These are phyloP conservation scores for Deladenus siricidicola DNA, from an alignment of 2,888 invertebrate genomes.

Conservation along the genomic window DNA sequence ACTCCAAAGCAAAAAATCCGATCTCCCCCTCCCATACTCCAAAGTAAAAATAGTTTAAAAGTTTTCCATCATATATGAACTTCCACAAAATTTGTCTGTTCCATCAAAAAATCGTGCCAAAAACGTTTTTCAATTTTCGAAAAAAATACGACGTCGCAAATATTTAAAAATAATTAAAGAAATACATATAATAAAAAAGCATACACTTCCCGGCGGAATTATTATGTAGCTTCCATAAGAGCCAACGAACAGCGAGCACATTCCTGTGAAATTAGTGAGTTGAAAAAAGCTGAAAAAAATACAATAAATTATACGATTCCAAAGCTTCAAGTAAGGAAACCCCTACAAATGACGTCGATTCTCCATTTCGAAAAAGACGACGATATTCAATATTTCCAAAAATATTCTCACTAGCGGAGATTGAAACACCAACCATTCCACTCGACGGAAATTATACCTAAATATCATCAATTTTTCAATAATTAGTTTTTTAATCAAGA, in stretches of 20 bases:
- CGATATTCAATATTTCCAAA: constrained; percentile 44
- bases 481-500: too few relatives aligned
- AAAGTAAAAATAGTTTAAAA: too few relatives aligned
- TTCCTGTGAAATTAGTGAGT: constrained; percentile 41
- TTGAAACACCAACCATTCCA: constrained; percentile 52
- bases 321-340: neutral
- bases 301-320: constrained; percentile 3
- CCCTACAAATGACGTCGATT: neutral
- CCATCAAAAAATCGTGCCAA: neutral
- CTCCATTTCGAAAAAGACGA: constrained; percentile 40
- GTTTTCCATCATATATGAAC: too few relatives aligned
- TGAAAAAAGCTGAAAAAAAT: constrained; percentile 41
- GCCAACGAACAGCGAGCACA: constrained; percentile 47
- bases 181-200: neutral
- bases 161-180: constrained; percentile 1
- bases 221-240: constrained; percentile 51
- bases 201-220: constrained; percentile 44
- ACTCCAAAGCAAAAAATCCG: too few relatives aligned
- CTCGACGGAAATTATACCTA: constrained; percentile 39
- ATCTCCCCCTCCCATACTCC: too few relatives aligned
- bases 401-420: constrained; percentile 47
- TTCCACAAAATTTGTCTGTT: too few relatives aligned
- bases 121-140: neutral
- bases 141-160: neutral
- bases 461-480: too few relatives aligned